Evolutionary conservation across 2,797 vertebrate genomes (phyloP), one percentile per base, ranked within the genome.

Genomic region (Acrocephalus scirpaceus): DNA sequence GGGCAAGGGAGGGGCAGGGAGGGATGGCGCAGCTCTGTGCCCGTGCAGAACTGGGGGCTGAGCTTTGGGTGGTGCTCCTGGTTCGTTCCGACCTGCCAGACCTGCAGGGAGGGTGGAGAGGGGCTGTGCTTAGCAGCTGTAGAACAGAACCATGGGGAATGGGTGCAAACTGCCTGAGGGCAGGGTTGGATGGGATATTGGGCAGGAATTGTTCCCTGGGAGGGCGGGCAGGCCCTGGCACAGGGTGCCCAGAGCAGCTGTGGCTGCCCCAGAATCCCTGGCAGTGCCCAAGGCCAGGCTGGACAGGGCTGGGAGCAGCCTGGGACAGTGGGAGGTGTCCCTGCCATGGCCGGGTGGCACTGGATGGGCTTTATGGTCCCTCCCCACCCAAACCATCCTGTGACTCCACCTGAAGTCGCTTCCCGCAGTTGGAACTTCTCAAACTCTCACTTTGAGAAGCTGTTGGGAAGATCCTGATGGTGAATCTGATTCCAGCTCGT

Each of bases 141-240:
- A 10, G 54, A 12, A 45, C 3, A 20, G 69, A 36, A 4, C 53
- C 7, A 17, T 5, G n/a, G 44, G 45, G 38, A 30, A 26, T 1
- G 76, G 67, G 12, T 15, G 15, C 20, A 4, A 0, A n/a, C 16
- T 38, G 70, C 6, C 38, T 6, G 23, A 26, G 57, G 40, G 10
- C 8, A 48, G 22, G 26, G 23, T 1, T 16, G 1, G 45, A 2
- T 51, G 25, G n/a, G 38, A 47, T n/a, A 0, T 1, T 0, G 12
- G 50, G 44, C 0, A 18, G 32, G 38, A 45, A 71, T 57, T 10
- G 1, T 0, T 16, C 20, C 18, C 57, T 29, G 50, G 0, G 6
- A 29, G 42, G 6, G 27, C 6, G 32, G 34, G 7, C 0, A 44
- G 30, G 11, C 26, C 34, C 56, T 75, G 71, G 32, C 64, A 57